phyloP scores from a whole-genome alignment of 2,888 invertebrate genomes.

The Habrosyne pyritoides region DNA sequence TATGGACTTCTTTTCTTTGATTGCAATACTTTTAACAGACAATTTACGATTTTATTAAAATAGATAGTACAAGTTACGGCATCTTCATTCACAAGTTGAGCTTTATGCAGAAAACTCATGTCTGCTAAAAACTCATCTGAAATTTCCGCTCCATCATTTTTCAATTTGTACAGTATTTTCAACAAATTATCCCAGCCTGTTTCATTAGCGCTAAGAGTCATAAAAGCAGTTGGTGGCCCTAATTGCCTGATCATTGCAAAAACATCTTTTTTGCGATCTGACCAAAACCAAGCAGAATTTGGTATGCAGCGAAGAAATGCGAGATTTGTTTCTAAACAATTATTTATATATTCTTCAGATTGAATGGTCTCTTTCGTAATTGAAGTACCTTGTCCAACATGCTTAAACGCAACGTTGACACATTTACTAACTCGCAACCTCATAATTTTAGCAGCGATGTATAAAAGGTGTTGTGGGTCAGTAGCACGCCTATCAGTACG shows the following conservation, averaged over 20 bases:
- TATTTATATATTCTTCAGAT: slow-evolving; percentile 42
- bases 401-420: slow-evolving; percentile 28
- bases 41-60: slow-evolving; percentile 53
- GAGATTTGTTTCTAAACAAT: slow-evolving; percentile 45
- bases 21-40: slow-evolving; percentile 35
- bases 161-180: slow-evolving; percentile 45
- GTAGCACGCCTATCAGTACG: slow-evolving; percentile 44
- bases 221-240: slow-evolving; percentile 53
- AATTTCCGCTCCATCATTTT: slow-evolving; percentile 31
- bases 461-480: slow-evolving; percentile 39
- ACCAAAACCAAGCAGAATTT: slow-evolving; percentile 56
- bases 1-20: slow-evolving; percentile 44
- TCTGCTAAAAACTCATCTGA: slow-evolving; percentile 26
- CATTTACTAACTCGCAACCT: slow-evolving; percentile 25
- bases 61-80: slow-evolving; percentile 43
- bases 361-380: slow-evolving; percentile 43
- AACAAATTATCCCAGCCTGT: slow-evolving; percentile 45
- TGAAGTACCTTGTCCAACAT: slow-evolving; percentile 35
- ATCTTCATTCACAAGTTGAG: slow-evolving; percentile 41
- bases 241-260: slow-evolving; percentile 60
- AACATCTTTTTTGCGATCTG: slow-evolving; percentile 49
- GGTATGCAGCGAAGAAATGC: slow-evolving; percentile 51
- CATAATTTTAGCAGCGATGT: slow-evolving; percentile 38
- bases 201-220: slow-evolving; percentile 61
- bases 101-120: slow-evolving; percentile 30